Evolutionary conservation across 1,140 invertebrate genomes (phyloP), one percentile per base, ranked within the genome.

Genomic region (Neuroterus valhalla): DNA sequence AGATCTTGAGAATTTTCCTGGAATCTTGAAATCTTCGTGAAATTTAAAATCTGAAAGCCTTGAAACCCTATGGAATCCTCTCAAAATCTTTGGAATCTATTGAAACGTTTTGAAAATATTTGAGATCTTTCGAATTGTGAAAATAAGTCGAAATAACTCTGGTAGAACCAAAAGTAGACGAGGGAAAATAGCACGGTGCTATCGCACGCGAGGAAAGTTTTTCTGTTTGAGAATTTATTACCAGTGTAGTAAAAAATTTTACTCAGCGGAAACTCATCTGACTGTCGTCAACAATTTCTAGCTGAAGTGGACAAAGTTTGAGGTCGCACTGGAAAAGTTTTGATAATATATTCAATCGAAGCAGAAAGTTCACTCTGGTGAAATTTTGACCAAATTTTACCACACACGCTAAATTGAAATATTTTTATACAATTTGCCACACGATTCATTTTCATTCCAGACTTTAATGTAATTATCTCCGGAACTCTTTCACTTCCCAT

Each of bases 171-270:
- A 31, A 62, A 14, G 55, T 26, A 62, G 23, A 62, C 55, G 26
- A 23, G 31, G 55, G 55, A 62, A 62, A 62, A 62, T 62, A 15
- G 21, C 31, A 62, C 31, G 31, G 52, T 31, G 55, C 31, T 62
- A 31, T 23, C 23, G 12, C 23, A 62, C 55, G 55, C 26, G 31
- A 62, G n/a, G 55, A 62, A 62, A 62, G 55, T 62, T 62, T 62
- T 62, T 62, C 55, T 62, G 55, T 62, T 62, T 62, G 55, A 62
- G 55, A 62, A 62, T 62, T 62, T 62, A 62, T 62, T 62, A 62
- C 55, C 55, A 62, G 55, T 62, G 55, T 62, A 62, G 55, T 62
- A 62, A 62, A 62, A 62, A 62, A 38, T 62, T 62, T 62, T 62
- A 62, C 55, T 62, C 55, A 6, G 23, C 55, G 55, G 26, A 62